phyloP scores from a whole-genome alignment of 2,797 vertebrate genomes.

The Fistularia commersonii region DNA sequence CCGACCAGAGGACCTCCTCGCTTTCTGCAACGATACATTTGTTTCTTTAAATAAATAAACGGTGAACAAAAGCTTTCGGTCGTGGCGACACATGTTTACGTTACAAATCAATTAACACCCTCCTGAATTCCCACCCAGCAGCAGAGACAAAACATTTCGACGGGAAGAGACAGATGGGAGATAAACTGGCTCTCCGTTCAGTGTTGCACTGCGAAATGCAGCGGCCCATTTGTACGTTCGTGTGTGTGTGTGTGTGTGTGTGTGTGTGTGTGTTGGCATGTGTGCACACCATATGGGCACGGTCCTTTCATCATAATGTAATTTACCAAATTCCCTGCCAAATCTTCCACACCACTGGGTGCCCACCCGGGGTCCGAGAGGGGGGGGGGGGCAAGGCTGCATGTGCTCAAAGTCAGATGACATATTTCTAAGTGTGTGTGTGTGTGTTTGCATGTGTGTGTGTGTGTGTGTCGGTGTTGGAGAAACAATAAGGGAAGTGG shows the following conservation, averaged over 20 bases:
- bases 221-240: slow-evolving; percentile 18
- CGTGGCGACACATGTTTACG: slow-evolving; percentile 31
- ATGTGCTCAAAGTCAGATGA: no score
- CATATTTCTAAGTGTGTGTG: no score
- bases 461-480: no score
- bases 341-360: slow-evolving; percentile 19
- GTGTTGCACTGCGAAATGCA: slow-evolving; percentile 49
- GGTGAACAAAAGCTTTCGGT: no score
- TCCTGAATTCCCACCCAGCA: slow-evolving; percentile 45
- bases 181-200: slow-evolving; percentile 54
- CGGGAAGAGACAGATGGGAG: slow-evolving; percentile 58
- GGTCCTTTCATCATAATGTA: slow-evolving; percentile 35
- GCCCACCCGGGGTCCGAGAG: slow-evolving; percentile 35
- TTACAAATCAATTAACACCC: slow-evolving; percentile 57
- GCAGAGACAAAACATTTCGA: slow-evolving; percentile 43
- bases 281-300: slow-evolving; percentile 42
- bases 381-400: no score
- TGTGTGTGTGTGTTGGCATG: slow-evolving; percentile 10
- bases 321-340: slow-evolving; percentile 49
- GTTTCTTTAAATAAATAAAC: slow-evolving; percentile 9
- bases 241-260: slow-evolving; percentile 5
- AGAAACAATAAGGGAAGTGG: no score
- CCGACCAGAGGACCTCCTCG: no score
- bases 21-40: not conserved
- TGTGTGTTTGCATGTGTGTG: no score